A percentile compares a stretch with the other conserved stretches of the same genome.
phyloP scores from a whole-genome alignment of 1,140 invertebrate genomes.

The Neoseiulus cucumeris region DNA sequence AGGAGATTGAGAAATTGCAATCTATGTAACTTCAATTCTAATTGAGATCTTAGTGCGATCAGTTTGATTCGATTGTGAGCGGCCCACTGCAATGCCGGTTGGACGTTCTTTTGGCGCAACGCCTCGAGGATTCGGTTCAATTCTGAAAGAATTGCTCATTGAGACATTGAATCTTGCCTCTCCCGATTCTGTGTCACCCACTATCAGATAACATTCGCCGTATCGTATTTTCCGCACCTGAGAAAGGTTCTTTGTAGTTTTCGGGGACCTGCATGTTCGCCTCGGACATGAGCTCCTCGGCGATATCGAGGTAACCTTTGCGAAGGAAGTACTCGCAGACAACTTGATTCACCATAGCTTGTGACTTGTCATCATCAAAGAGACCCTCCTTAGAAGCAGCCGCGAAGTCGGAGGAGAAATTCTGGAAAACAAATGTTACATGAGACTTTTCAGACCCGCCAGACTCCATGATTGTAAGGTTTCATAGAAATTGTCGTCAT shows the following conservation, averaged over 20 bases:
- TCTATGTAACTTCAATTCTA: constrained; percentile 69
- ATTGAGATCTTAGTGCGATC: constrained; percentile 24
- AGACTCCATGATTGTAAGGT: no score
- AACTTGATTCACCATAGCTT: constrained; percentile 69
- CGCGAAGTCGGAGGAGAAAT: constrained; percentile 76
- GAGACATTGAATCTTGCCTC: no score
- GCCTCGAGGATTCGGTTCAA: constrained; percentile 62
- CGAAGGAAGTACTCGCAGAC: constrained; percentile 88
- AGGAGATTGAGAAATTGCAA: constrained; percentile 50
- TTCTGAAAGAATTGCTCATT: constrained; percentile 41
- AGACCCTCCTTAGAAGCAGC: constrained; percentile 65
- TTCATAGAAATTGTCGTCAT: no score
- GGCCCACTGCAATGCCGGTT: constrained; percentile 52
- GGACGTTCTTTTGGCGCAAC: constrained; percentile 50
- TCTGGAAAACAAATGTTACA: no score
- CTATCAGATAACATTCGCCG: neutral
- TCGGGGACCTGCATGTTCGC: constrained; percentile 32
- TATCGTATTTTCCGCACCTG: constrained; percentile 9
- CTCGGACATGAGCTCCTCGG: constrained; percentile 44
- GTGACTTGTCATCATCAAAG: constrained; percentile 54
- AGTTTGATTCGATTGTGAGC: constrained; percentile 26
- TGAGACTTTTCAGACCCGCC: no score
- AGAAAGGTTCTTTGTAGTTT: constrained; percentile 16
- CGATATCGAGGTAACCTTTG: constrained; percentile 73
- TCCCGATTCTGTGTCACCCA: neutral